Conservation (phyloP, 2,888 invertebrate species). For the Eupithecia inturbata region DNA sequence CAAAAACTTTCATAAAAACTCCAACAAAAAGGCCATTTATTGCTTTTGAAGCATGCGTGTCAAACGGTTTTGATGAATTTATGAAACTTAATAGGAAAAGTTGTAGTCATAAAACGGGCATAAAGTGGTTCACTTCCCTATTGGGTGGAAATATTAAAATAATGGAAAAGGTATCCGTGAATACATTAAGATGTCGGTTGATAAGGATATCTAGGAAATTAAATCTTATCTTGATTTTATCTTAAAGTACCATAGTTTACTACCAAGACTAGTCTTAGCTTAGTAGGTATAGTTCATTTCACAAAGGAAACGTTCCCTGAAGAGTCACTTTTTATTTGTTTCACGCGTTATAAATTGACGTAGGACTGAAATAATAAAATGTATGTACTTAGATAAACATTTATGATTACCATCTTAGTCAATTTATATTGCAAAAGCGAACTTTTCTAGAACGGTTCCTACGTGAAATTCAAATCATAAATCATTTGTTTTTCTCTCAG, state of each 20-base stretch:
- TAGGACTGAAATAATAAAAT: too few species aligned
- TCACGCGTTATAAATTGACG: too few species aligned
- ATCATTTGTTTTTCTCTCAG: too few species aligned
- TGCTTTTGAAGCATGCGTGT: conserved; percentile 24
- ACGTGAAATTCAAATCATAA: too few species aligned
- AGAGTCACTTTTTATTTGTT: too few species aligned
- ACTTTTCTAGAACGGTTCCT: not conserved
- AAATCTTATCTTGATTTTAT: conserved; percentile 1
- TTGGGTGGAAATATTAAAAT: conserved; percentile 2
- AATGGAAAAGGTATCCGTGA: not conserved
- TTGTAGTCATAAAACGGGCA: conserved; percentile 1
- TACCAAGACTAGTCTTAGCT: not conserved
- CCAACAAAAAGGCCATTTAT: conserved; percentile 12
- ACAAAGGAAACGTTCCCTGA: too few species aligned
- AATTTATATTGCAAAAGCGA: not conserved
- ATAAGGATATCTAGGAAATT: not conserved
- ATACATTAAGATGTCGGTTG: conserved; percentile 1
- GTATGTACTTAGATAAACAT: too few species aligned
- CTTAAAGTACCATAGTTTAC: not conserved
- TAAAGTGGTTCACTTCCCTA: not conserved
- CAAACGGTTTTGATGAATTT: conserved; percentile 25
- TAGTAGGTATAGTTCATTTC: not conserved
- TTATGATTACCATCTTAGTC: not conserved
- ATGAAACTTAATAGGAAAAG: conserved; percentile 7
- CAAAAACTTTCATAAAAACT: conserved; percentile 16